Evolutionary conservation across 2,113 vertebrate genomes (phyloP), one percentile per base, ranked within the genome.

Genomic region (Steatornis caripensis): DNA sequence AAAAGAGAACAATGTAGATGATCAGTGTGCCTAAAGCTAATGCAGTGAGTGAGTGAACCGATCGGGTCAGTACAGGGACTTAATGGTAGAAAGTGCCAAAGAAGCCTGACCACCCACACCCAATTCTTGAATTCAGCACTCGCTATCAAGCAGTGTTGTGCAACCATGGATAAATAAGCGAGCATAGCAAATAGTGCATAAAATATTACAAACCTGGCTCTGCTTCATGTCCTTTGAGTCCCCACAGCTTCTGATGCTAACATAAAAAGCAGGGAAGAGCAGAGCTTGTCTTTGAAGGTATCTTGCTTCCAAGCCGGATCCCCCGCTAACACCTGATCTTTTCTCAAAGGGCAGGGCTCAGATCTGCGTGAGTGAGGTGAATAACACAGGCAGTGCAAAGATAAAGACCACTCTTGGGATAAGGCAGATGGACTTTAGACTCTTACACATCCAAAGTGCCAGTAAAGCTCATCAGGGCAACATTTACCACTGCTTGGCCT

Each of bases 181-280:
- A 90, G 60, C 76, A 39, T 19, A 70, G 72, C 49, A 96, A 95
- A 94, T 82, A 91, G 86, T 75, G 87, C 90, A 95, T 87, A 84
- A 96, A 93, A 84, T 45, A 95, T 93, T 32, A 39, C 54, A 53
- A 83, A 83, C 41, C 78, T 95, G 91, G 89, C 93, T 92, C 86
- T 81, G 78, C 34, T 34, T 70, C 77, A 6, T 34, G 37, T 66
- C 70, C 37, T 87, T 61, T 53, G 68, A 82, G 62, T 57, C 61
- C 48, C 30, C 61, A 76, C 62, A 83, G 87, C 61, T 84, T 65
- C 48, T 84, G 34, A 60, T 36, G 57, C n/a, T 84, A 60, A 41
- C 43, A 84, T 37, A 49, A 87, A 90, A 81, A 55, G 22, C 64
- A 79, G 30, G 30, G 49, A 75, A 62, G 69, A 92, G 45, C 46